Base-by-base conservation (phyloP, 2,797 vertebrate genomes). In the Onychomys torridus region DNA sequence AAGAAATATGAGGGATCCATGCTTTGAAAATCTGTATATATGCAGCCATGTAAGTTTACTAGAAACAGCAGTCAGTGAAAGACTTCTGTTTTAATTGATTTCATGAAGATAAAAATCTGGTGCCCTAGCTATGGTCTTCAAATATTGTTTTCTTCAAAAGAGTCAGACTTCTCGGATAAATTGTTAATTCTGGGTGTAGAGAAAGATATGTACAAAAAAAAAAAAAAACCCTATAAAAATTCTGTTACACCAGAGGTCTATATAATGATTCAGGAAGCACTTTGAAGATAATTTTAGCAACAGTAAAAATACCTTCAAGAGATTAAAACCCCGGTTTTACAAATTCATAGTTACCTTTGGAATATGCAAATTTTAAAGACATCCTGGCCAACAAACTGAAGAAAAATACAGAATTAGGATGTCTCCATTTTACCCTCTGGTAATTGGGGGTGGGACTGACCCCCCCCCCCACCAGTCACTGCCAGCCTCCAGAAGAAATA, bases 41-140 rank as follows among this genome's bases (percentile, higher is more conserved):
- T 90, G 7, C 46, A 83, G 52, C 40, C 29, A 83, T 37, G 32
- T 89, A 76, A 89, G 40, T 67, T 90, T 95, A 55, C 78, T 78
- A 78, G 82, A 93, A 94, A 55, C 40, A 87, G 5, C 57, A 86
- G 73, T 90, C 57, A 86, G 73, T 90, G 76, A 65, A 93, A 92
- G 75, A 89, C 23, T 84, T 21, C 16, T 95, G 27, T 46, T 46
- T 90, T 92, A 49, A 46, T 46, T 92, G 59, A 93, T 37, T 89
- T 93, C 3, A 37, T 81, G 27, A 76, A 95, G 81, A 21, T 90
- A 77, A 93, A 76, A 65, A 83, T 82, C 55, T 29, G 65, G 21
- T 57, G 12, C 4, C 61, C 27, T 3, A 14, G 1, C 76, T 86
- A 16, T 95, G 34, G n/a, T 76, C 75, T 96, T 23, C 84, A 55